Percentiles rank a stretch among this genome's conserved stretches.
phyloP scores from a whole-genome alignment of 2,113 vertebrate genomes.

The Mugil cephalus region DNA sequence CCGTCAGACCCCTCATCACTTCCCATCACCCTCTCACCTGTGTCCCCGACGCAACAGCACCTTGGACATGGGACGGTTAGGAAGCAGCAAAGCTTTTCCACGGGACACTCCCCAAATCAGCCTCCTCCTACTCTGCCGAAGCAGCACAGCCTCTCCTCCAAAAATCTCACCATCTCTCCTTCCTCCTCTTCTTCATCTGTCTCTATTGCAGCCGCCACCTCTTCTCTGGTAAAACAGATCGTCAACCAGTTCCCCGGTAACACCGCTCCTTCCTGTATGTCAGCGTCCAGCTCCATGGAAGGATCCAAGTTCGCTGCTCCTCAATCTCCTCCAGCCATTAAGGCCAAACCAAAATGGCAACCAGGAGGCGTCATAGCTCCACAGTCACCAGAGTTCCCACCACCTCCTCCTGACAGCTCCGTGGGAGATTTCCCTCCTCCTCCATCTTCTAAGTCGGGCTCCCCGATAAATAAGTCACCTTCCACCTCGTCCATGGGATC shows the following conservation, averaged over 20 bases:
- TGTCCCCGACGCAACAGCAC: slow-evolving; percentile 54
- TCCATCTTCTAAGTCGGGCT: slow-evolving; percentile 82
- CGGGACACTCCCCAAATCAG: slow-evolving; percentile 82
- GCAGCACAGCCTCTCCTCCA: slow-evolving; percentile 90
- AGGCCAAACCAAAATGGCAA: slow-evolving; percentile 95
- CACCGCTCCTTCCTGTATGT: slow-evolving; percentile 67
- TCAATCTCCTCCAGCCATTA: slow-evolving; percentile 92
- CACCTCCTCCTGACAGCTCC: slow-evolving; percentile 91
- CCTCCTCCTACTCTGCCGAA: slow-evolving; percentile 92
- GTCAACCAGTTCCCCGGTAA: slow-evolving; percentile 92
- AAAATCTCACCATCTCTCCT: slow-evolving; percentile 80
- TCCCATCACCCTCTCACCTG: slow-evolving; percentile 69
- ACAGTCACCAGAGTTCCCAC: slow-evolving; percentile 92
- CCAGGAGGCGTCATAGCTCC: slow-evolving; percentile 81
- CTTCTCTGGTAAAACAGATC: slow-evolving; percentile 92
- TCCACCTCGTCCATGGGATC: slow-evolving; percentile 85
- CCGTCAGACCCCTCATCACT: slow-evolving; percentile 75
- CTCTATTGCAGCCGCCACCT: slow-evolving; percentile 84
- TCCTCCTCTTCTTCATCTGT: slow-evolving; percentile 74
- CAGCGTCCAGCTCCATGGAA: slow-evolving; percentile 72
- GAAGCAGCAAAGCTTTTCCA: slow-evolving; percentile 88
- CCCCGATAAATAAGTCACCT: slow-evolving; percentile 90
- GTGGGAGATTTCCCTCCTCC: slow-evolving; percentile 85
- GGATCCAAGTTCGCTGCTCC: slow-evolving; percentile 78
- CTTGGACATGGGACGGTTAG: slow-evolving; percentile 75